Evolutionary conservation across 2,113 vertebrate species (phyloP), one percentile per base, ranked within the genome.

Genomic region (Erythrocercus mccallii): DNA sequence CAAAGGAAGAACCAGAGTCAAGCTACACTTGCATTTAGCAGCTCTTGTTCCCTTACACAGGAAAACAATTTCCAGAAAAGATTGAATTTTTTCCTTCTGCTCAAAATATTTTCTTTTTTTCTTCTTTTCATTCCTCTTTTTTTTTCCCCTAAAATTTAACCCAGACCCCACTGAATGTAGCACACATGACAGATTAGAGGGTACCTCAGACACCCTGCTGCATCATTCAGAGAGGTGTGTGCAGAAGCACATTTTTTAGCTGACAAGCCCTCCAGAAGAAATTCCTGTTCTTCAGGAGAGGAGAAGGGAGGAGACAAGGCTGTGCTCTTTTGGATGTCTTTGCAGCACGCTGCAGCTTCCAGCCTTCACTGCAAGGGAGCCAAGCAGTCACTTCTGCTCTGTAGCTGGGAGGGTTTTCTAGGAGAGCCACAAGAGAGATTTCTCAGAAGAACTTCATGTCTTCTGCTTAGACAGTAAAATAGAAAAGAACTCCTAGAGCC

Each of bases 1-100:
- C 33, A n/a, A 66, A 86, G 24, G 53, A 42, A 81, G 21, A 81
- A 21, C 5, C 35, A 65, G 11, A 50, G 44, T 5, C 14, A 76
- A 38, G 33, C 9, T 30, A 45, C 5, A 5, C 3, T 10, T 14
- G 25, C 0, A 0, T 57, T 79, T 48, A 71, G 9, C 21, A 66
- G 42, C 19, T 66, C 28, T 44, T 61, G 2, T 33, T 56, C 37
- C 24, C 17, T 73, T 28, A 60, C 21, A 33, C 0, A 65, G 9
- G 19, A 69, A 77, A 69, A 31, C 1, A 38, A 18, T 22, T 72
- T 10, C 30, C 17, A 73, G 50, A n/a, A 69, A 72, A 45, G 12
- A 35, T 0, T 40, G 4, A 6, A 30, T 44, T 91, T 25, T 82
- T 70, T 53, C 28, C 17, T 66, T 15, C 33, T 45, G 9, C 21